Evolutionary conservation across 1,140 invertebrate genomes (phyloP).

Genomic region (Lordiphosa clarofinis): DNA sequence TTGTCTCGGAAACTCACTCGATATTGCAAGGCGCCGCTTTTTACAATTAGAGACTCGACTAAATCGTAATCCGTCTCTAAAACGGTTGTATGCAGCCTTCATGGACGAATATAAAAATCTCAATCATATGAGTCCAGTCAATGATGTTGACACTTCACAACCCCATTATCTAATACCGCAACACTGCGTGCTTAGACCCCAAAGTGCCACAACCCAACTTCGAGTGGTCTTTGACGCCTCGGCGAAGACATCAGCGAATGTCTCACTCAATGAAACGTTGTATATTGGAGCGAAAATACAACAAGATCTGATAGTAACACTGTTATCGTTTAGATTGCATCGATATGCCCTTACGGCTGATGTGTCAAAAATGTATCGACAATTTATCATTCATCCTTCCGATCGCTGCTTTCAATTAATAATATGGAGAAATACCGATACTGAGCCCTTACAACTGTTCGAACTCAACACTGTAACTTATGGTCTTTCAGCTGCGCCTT

Average conservation of each 20-base stretch:
- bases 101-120: neutral
- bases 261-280: neutral
- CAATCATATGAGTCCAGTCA: neutral
- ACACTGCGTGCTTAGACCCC: neutral
- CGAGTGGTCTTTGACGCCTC: neutral
- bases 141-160: neutral
- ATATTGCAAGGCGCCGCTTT: neutral
- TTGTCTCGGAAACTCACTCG: neutral
- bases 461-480: too few relatives aligned
- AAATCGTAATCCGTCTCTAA: too few relatives aligned
- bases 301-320: neutral
- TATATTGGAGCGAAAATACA: slow-evolving; percentile 2
- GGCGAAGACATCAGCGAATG: neutral
- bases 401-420: too few relatives aligned
- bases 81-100: neutral
- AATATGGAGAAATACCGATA: too few relatives aligned
- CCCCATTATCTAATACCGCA: neutral
- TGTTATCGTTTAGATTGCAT: neutral
- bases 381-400: too few relatives aligned
- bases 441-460: too few relatives aligned
- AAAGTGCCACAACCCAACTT: neutral
- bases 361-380: too few relatives aligned
- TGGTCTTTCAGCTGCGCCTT: too few relatives aligned
- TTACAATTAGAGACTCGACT: too few relatives aligned
- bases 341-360: too few relatives aligned